These are phyloP conservation scores for Calameuta filiformis DNA, from an alignment of 2,888 invertebrate species.

Conservation along the genomic window DNA sequence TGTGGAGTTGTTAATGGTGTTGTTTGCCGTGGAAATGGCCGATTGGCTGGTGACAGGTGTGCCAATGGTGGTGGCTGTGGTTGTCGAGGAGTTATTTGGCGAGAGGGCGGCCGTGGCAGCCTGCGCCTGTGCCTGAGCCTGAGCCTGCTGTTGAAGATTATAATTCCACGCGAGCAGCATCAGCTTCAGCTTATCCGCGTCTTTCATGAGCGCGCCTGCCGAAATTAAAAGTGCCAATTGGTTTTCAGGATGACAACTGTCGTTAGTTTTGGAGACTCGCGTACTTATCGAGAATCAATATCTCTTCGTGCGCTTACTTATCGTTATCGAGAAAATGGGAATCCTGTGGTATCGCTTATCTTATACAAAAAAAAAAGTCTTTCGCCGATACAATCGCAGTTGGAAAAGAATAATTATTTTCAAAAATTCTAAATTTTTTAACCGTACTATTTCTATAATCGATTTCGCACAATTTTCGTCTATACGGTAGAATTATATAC, in stretches of 20 bases:
- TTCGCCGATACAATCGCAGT: neutral
- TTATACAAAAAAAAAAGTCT: neutral
- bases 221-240: conserved; percentile 39
- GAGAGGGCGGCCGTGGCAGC: conserved; percentile 59
- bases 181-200: conserved; percentile 88
- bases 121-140: conserved; percentile 55
- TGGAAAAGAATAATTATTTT: neutral
- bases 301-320: neutral
- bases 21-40: conserved; percentile 64
- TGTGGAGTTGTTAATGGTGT: conserved; percentile 64
- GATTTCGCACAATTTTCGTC: neutral
- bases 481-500: neutral
- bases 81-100: conserved; percentile 61
- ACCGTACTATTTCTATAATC: neutral
- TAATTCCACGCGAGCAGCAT: conserved; percentile 91
- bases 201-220: conserved; percentile 76
- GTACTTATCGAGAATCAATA: neutral
- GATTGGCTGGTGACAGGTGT: conserved; percentile 64
- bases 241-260: conserved; percentile 10
- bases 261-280: neutral
- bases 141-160: conserved; percentile 75
- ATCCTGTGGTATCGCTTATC: neutral
- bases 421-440: neutral
- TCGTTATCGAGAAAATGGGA: neutral
- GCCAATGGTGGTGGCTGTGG: conserved; percentile 57